Percentiles rank a stretch among this genome's conserved stretches.
These are phyloP conservation scores for Neosalanx taihuensis DNA, from an alignment of 2,797 vertebrate species.

Conservation along the genomic window DNA sequence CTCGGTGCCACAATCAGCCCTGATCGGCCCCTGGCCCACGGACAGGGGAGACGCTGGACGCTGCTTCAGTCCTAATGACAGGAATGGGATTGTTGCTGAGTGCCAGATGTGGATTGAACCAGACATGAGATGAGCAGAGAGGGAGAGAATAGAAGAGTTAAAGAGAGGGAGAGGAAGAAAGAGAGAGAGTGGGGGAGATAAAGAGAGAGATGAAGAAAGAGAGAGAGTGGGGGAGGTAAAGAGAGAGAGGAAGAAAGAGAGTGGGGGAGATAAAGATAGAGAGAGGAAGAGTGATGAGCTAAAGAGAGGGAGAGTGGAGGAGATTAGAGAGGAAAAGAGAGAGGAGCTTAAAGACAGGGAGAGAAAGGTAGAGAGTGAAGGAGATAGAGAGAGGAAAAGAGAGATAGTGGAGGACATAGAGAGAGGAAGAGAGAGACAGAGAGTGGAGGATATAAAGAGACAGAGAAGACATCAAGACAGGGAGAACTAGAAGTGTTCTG, in stretches of 20 bases:
- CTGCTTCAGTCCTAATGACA: conserved; percentile 28
- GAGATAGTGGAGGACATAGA: not conserved
- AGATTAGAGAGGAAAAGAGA: too few relatives aligned
- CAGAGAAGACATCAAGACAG: not conserved
- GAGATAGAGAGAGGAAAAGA: conserved; percentile 7
- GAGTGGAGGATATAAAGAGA: not conserved
- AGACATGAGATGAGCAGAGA: conserved; percentile 1
- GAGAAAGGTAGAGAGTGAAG: not conserved
- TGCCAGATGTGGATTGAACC: conserved; percentile 6
- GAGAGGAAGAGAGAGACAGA: not conserved
- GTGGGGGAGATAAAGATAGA: conserved; percentile 17
- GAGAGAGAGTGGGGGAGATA: too few relatives aligned
- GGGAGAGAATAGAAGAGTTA: conserved; percentile 6
- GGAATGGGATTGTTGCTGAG: conserved; percentile 40
- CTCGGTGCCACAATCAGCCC: conserved; percentile 64
- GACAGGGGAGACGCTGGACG: conserved; percentile 46
- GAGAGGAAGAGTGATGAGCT: conserved; percentile 17
- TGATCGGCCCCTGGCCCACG: conserved; percentile 61
- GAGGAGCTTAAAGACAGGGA: not conserved
- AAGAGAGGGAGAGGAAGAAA: too few relatives aligned
- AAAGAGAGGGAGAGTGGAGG: conserved; percentile 1
- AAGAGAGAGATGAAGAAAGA: too few relatives aligned
- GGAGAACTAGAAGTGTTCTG: not conserved
- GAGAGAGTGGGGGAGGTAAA: conserved; percentile 11
- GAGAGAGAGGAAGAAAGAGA: not conserved